Base-by-base conservation (phyloP, 2,797 vertebrate species). In the Myotis vivesi region DNA sequence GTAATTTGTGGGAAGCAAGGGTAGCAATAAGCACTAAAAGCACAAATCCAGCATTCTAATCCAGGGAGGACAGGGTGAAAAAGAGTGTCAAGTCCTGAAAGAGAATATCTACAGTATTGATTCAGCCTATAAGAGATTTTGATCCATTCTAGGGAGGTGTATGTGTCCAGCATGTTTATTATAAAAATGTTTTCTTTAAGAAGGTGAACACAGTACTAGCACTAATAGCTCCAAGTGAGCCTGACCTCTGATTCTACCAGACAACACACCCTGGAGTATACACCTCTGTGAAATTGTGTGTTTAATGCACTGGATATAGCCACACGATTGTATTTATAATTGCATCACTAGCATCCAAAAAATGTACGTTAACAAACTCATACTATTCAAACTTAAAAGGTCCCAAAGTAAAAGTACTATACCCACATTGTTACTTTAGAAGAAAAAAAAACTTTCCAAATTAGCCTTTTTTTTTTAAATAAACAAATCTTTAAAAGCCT, bases 391-490 rank as follows among this genome's bases (percentile, higher is more conserved):
- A 88, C 30, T 80, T 71, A 76, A 91, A 92, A 93, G 36, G 11
- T n/a, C 33, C 64, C 49, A 53, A 76, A 84, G 62, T 51, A 46
- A 92, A 92, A 15, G 38, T 66, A 33, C 10, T 87, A 73, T 59
- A 69, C 71, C 36, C 89, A 71, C 1, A 75, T 44, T 75, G 53
- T 85, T 91, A 73, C 87, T 95, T 97, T 94, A 95, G 22, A 49
- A 19, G 41, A 72, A 93, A 23, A 46, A 46, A 82, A 25, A 8
- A 19, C 3, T 55, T 76, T 69, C 44, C n/a, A 93, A 87, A 80
- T 71, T 51, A 84, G 68, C n/a, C 13, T 72, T 9, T 7, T 53
- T 71, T 89, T 62, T 38, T 62, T 69, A 22, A 85, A 46, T 83
- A 94, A 87, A 81, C n/a, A 72, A 72, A 91, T 76, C 68, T 89